Percentiles rank a stretch among this genome's conserved stretches.
Conservation (phyloP, 2,888 invertebrate species). For the Agrochola circellaris region DNA sequence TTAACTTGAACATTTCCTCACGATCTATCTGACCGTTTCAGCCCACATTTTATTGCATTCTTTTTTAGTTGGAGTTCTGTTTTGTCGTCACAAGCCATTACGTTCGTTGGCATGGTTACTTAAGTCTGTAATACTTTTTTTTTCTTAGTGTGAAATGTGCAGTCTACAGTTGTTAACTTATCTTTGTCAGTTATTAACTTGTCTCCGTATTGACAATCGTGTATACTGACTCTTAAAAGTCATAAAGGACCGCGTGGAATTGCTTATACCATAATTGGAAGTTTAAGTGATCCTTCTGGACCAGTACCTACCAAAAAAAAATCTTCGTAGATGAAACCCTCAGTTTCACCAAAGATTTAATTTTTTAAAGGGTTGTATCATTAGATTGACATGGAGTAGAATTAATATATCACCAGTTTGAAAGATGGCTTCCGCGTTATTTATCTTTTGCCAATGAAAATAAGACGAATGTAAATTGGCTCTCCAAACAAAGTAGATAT, state of each 20-base stretch:
- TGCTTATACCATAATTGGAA: neutral
- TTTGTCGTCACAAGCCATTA: constrained; percentile 20
- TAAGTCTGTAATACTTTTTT: constrained; percentile 40
- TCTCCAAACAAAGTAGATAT: neutral
- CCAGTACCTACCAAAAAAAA: neutral
- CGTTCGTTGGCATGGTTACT: constrained; percentile 16
- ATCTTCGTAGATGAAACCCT: neutral
- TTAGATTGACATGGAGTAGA: neutral
- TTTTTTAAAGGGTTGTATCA: neutral
- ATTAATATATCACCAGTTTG: neutral
- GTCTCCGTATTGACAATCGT: constrained; percentile 10
- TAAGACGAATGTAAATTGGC: neutral
- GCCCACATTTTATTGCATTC: constrained; percentile 41
- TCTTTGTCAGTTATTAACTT: constrained; percentile 2
- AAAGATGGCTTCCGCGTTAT: neutral
- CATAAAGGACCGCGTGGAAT: neutral
- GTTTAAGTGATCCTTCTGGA: neutral
- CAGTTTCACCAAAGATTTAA: neutral
- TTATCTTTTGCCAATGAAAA: neutral
- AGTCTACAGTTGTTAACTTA: neutral
- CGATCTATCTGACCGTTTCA: constrained; percentile 34
- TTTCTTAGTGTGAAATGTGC: constrained; percentile 21
- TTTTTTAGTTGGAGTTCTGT: constrained; percentile 19
- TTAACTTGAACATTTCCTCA: constrained; percentile 52
- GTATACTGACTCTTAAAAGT: neutral